phyloP scores from a whole-genome alignment of 1,140 invertebrate species.

The Ericerus pela region DNA sequence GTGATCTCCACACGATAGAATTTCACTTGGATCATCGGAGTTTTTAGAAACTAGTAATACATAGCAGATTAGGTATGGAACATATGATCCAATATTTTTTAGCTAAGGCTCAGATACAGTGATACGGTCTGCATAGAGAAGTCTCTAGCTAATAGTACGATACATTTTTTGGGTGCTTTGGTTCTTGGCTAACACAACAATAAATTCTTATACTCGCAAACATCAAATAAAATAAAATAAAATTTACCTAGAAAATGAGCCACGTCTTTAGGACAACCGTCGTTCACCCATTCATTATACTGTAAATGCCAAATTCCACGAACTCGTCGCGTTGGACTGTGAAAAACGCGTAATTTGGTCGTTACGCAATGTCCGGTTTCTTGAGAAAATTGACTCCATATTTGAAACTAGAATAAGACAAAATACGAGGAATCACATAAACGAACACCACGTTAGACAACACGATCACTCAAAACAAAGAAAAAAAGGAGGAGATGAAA shows the following conservation, averaged over 20 bases:
- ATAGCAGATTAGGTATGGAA: no score
- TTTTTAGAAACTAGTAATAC: no score
- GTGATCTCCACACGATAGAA: no score
- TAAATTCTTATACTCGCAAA: neutral
- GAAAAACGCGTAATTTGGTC: constrained; percentile 40
- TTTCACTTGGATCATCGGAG: no score
- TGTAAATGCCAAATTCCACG: constrained; percentile 66
- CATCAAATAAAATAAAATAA: constrained; percentile 14
- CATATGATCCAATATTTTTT: no score
- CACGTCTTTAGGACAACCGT: constrained; percentile 45
- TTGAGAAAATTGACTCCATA: constrained; percentile 45
- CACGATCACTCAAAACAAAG: neutral
- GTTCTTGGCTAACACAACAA: neutral
- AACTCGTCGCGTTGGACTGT: constrained; percentile 36
- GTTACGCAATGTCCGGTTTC: constrained; percentile 42
- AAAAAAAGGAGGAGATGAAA: no score
- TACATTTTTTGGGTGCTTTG: neutral
- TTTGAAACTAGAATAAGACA: constrained; percentile 44
- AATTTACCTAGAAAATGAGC: constrained; percentile 46
- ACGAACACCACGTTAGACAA: neutral
- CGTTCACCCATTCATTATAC: constrained; percentile 60
- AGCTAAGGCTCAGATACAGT: no score
- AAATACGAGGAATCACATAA: constrained; percentile 9
- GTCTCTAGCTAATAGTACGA: no score
- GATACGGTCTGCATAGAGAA: no score